A percentile compares a stretch with the other conserved stretches of the same genome.
Conservation (phyloP, 2,888 invertebrate genomes). For the Myathropa florea region DNA sequence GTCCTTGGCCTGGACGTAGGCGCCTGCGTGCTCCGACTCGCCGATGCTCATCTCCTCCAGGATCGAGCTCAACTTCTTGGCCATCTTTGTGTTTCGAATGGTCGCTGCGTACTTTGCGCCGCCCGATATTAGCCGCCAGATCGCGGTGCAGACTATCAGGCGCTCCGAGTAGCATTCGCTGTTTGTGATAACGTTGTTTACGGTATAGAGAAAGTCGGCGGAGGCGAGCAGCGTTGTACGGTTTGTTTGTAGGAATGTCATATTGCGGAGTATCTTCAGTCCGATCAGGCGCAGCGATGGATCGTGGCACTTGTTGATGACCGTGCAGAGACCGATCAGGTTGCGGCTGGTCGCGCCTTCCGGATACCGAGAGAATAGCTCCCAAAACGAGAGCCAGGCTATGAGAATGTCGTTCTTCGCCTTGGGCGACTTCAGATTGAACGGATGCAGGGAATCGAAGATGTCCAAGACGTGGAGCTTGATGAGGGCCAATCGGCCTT, state of each 20-base stretch:
- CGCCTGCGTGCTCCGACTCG: slow-evolving; percentile 55
- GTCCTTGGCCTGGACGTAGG: slow-evolving; percentile 72
- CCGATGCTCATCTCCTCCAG: slow-evolving; percentile 70
- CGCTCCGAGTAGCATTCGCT: slow-evolving; percentile 76
- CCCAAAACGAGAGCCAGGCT: slow-evolving; percentile 79
- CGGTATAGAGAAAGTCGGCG: slow-evolving; percentile 73
- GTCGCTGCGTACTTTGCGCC: slow-evolving; percentile 77
- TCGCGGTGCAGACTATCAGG: slow-evolving; percentile 73
- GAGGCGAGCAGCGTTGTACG: slow-evolving; percentile 75
- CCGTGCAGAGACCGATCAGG: slow-evolving; percentile 74
- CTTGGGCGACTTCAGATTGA: slow-evolving; percentile 73
- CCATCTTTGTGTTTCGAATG: slow-evolving; percentile 77
- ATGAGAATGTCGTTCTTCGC: slow-evolving; percentile 74
- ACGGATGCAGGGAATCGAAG: slow-evolving; percentile 77
- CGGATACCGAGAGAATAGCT: slow-evolving; percentile 77
- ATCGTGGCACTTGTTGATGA: slow-evolving; percentile 73
- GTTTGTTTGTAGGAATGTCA: slow-evolving; percentile 77
- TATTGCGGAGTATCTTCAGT: slow-evolving; percentile 78
- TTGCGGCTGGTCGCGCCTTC: slow-evolving; percentile 76
- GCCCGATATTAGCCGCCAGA: slow-evolving; percentile 78
- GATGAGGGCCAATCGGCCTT: slow-evolving; percentile 77
- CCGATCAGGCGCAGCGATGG: slow-evolving; percentile 73
- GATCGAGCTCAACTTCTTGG: slow-evolving; percentile 73
- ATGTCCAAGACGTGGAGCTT: slow-evolving; percentile 77
- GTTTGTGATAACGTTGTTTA: slow-evolving; percentile 73